Evolutionary conservation across 2,797 vertebrate genomes (phyloP), one percentile per base, ranked within the genome.

Genomic region (Eleutherodactylus coqui): DNA sequence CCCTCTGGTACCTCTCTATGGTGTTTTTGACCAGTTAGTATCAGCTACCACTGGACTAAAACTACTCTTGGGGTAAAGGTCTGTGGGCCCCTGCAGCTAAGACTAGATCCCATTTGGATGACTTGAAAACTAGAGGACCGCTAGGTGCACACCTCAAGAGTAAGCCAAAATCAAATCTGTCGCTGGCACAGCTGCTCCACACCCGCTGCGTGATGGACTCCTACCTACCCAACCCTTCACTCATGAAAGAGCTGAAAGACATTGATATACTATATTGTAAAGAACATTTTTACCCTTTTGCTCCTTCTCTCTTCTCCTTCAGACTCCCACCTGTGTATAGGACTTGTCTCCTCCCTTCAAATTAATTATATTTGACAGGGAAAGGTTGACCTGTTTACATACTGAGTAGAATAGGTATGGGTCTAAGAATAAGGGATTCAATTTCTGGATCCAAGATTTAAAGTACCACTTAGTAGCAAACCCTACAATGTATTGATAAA

Each of bases 361-460:
- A 69, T 69, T 36, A 81, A 81, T 81, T 45, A 34, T 8, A 69
- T 81, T 16, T 51, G 45, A 2, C 36, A 36, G 60, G 14, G 45
- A 69, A 41, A 72, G 47, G 79, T 70, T 70, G 43, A 81, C 49
- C 29, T 16, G 79, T 45, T 62, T 79, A 64, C 77, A 45, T 64
- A 21, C 6, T 64, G 3, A 38, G 53, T 27, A n/a, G 36, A 4
- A 4, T 45, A 64, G 58, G n/a, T 45, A 47, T 79, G 43, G 41
- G 47, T 79, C 47, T 29, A 32, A 17, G 27, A 45, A 64, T 51
- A 55, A 69, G 29, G 36, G 24, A 9, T 17, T 72, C 8, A 19
- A 7, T 72, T 53, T 53, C 53, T 53, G 47, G 45, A 21, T 27
- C 4, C 70, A 73, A n/a, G 76, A 38, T 17, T 41, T 60, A 27